A percentile compares a stretch with the other conserved stretches of the same genome.
phyloP scores from a whole-genome alignment of 2,113 vertebrate genomes.

The Bujurquina vittata region DNA sequence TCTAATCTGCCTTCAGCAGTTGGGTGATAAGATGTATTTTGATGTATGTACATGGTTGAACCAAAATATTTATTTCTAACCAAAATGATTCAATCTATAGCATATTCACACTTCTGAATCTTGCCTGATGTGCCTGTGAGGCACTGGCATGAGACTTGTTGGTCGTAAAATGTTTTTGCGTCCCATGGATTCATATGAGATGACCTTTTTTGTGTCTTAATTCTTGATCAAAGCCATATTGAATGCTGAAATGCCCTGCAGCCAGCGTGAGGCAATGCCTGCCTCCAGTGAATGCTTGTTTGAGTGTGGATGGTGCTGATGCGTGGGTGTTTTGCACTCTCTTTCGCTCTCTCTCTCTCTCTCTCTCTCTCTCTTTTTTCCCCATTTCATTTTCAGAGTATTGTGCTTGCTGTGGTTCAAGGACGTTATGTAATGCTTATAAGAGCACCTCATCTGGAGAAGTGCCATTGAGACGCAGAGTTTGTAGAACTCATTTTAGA shows the following conservation, averaged over 20 bases:
- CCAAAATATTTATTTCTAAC: slow-evolving; percentile 34
- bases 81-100: neutral
- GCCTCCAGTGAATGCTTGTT: slow-evolving; percentile 50
- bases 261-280: slow-evolving; percentile 23
- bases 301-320: slow-evolving; percentile 52
- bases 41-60: neutral
- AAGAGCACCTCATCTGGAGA: slow-evolving; percentile 72
- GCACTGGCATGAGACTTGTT: neutral
- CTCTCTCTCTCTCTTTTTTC: neutral
- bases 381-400: slow-evolving; percentile 53
- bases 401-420: slow-evolving; percentile 66
- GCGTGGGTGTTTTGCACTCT: slow-evolving; percentile 65
- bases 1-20: slow-evolving; percentile 21
- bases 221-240: slow-evolving; percentile 28
- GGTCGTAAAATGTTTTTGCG: neutral
- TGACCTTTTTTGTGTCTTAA: slow-evolving; percentile 27
- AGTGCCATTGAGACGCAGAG: slow-evolving; percentile 63
- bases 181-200: slow-evolving; percentile 2
- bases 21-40: slow-evolving; percentile 32
- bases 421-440: slow-evolving; percentile 73
- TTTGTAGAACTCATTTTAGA: slow-evolving; percentile 59
- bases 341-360: neutral
- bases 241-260: slow-evolving; percentile 39
- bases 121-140: neutral
- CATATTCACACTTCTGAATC: neutral